Base-by-base conservation (phyloP, 2,888 invertebrate genomes). In the Campopleginae sp. region DNA sequence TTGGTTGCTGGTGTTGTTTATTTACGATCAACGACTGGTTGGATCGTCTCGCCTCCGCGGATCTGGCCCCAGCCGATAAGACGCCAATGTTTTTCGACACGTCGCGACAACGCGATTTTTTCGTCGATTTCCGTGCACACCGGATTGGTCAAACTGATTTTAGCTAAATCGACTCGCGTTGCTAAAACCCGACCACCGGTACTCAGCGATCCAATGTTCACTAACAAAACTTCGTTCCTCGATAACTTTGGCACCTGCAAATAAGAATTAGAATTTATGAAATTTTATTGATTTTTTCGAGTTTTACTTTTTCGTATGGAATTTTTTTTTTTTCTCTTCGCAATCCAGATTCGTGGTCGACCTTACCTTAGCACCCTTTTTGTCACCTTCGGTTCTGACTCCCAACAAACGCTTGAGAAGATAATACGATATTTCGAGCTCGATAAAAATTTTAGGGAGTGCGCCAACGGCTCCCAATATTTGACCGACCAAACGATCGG, bases 1-100 rank as follows among this genome's bases (percentile, higher is more conserved):
- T 17, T 61, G 68, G n/a, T 19, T 76, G 14, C 48, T 65, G 46
- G 4, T n/a, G n/a, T 68, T 51, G 61, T 84, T 89, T 90, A 91
- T 80, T 92, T 93, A 54, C 90, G 90, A 86, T 95, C 95, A 88
- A 95, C 94, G 58, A 95, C 94, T 23, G 99, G 99, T 92, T 98
- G 97, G 92, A 99, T 98, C 89, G 98, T 98, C 93, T 98, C 97
- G 89, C 99, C 99, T 93, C 98, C 98, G 94, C 98, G 97, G 94
- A 99, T 99, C 94, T 99, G 98, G 90, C 99, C 99, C 99, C 99
- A 99, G 90, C 99, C 99, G 94, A 99, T 99, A 93, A 99, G 96
- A 94, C 99, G 97, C 99, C 99, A 99, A 95, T 99, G 99, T 94
- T 99, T 99, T 92, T 99, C 99, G 61, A 99, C 98, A 94, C 99